These are phyloP conservation scores for Chironomus striatipennis DNA, from an alignment of 1,140 invertebrate species.

Conservation along the genomic window DNA sequence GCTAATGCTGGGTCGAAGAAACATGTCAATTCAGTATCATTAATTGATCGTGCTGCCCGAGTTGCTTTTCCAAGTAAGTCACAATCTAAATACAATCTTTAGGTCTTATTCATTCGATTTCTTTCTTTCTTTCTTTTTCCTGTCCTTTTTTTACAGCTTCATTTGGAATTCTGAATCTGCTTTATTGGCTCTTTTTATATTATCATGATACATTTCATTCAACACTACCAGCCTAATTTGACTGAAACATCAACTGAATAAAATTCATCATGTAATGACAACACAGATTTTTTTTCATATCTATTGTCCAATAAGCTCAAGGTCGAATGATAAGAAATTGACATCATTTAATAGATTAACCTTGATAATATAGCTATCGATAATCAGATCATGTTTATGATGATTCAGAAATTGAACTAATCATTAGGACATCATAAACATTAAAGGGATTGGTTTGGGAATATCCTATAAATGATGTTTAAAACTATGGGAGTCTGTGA, in stretches of 20 bases:
- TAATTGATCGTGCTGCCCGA: conserved; percentile 76
- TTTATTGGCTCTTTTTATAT: conserved; percentile 76
- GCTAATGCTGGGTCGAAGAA: conserved; percentile 50
- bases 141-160: conserved; percentile 44
- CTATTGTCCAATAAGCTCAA: too few species aligned
- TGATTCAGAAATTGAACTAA: too few species aligned
- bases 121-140: not conserved
- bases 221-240: too few species aligned
- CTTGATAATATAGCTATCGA: too few species aligned
- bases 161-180: conserved; percentile 73
- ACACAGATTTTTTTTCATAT: too few species aligned
- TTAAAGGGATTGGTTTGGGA: too few species aligned
- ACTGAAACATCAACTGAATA: too few species aligned
- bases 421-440: too few species aligned
- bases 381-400: too few species aligned
- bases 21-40: conserved; percentile 78
- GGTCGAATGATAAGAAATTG: not conserved
- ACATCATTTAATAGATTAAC: not conserved
- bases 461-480: too few species aligned
- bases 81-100: not conserved
- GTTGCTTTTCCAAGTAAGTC: conserved; percentile 63
- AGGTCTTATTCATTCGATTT: not conserved
- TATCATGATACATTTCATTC: conserved; percentile 53
- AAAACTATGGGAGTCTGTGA: too few species aligned
- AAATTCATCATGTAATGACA: too few species aligned